Evolutionary conservation across 2,797 vertebrate species (phyloP).

Genomic region (Lacerta bilineata): DNA sequence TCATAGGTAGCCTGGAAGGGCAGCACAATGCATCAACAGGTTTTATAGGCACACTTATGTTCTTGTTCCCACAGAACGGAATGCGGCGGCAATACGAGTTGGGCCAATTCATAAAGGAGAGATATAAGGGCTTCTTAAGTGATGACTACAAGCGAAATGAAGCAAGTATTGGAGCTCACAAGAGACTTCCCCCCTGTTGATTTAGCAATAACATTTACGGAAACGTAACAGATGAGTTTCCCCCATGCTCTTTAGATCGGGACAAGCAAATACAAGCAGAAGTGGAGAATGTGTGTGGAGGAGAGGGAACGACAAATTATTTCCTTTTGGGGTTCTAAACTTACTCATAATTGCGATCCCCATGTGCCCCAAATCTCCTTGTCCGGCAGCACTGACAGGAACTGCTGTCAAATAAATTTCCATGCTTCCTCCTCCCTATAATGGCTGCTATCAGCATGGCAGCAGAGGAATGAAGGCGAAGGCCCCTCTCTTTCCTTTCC

Average conservation of each 20-base stretch:
- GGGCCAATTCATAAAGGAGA: constrained; percentile 73
- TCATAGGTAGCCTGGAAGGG: neutral
- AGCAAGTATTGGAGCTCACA: constrained; percentile 69
- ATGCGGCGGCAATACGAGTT: constrained; percentile 79
- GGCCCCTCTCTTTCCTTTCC: neutral
- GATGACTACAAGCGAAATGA: constrained; percentile 73
- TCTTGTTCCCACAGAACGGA: constrained; percentile 71
- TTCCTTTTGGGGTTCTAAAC: neutral
- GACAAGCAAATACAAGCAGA: neutral
- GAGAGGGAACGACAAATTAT: too few relatives aligned
- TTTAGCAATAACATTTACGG: neutral
- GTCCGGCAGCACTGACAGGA: too few relatives aligned
- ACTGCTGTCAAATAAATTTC: neutral
- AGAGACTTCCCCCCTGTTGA: neutral
- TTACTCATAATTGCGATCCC: neutral
- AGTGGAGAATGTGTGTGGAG: too few relatives aligned
- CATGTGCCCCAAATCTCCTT: too few relatives aligned
- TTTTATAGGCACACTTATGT: neutral
- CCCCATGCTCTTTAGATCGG: neutral
- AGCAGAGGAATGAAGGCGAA: neutral
- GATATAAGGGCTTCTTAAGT: constrained; percentile 78
- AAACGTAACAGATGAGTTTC: neutral
- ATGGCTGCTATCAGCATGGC: neutral
- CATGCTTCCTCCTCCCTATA: neutral
- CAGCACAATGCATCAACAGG: neutral